Conservation (phyloP, 2,797 vertebrate species). For the Meriones psammophilus region DNA sequence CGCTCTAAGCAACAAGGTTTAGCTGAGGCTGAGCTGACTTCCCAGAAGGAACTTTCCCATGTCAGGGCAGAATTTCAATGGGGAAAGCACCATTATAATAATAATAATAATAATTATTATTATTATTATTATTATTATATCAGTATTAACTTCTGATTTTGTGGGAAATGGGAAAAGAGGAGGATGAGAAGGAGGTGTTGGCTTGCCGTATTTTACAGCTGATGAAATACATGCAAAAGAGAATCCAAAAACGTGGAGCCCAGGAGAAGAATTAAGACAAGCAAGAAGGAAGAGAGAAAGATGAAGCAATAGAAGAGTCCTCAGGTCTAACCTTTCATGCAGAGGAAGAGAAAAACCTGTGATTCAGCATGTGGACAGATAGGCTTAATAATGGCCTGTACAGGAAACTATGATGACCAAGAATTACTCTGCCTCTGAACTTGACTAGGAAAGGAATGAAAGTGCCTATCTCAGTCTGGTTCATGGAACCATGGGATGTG, state of each 20-base stretch:
- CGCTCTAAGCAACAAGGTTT: not conserved
- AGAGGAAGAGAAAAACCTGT: not conserved
- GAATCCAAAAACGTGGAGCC: not conserved
- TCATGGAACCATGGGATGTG: no score
- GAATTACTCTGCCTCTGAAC: not conserved
- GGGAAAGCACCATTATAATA: not conserved
- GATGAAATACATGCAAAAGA: not conserved
- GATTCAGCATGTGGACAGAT: not conserved
- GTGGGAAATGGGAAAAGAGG: not conserved
- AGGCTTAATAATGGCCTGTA: not conserved
- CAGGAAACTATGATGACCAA: not conserved
- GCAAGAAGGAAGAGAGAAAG: not conserved
- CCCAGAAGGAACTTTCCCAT: not conserved
- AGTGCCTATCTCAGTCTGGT: not conserved
- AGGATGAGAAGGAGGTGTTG: not conserved
- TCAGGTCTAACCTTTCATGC: not conserved
- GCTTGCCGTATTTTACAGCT: not conserved
- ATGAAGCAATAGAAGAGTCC: not conserved
- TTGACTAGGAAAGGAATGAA: not conserved
- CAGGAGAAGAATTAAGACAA: not conserved
- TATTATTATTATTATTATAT: no score
- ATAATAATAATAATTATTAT: no score
- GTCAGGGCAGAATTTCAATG: not conserved
- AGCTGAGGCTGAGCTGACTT: not conserved
- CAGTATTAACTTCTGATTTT: not conserved